Percentiles rank a stretch among this genome's conserved stretches.
phyloP scores from a whole-genome alignment of 2,797 vertebrate species.

The Pristis pectinata region DNA sequence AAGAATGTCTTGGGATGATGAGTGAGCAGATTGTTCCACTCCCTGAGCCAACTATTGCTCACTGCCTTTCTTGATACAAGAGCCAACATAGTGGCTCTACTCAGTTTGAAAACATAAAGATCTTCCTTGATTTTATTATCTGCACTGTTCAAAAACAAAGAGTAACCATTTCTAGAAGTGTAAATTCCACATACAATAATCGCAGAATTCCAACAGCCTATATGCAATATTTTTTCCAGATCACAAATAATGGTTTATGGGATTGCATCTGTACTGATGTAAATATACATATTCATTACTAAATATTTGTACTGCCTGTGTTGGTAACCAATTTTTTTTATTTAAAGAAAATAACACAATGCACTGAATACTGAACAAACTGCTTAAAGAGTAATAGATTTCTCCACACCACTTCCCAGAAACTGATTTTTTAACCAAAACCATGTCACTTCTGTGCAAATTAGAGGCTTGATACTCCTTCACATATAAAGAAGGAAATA shows the following conservation, averaged over 20 bases:
- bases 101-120: neutral
- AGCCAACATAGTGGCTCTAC: neutral
- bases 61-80: neutral
- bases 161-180: neutral
- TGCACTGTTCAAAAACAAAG: neutral
- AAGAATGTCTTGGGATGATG: neutral
- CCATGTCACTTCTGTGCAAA: neutral
- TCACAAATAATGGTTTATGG: neutral
- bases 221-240: neutral
- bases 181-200: neutral
- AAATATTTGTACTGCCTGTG: neutral
- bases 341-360: neutral
- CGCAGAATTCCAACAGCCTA: neutral
- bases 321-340: neutral
- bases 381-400: neutral
- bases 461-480: neutral
- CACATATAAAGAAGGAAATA: neutral
- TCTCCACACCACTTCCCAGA: neutral
- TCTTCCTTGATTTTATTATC: too few relatives aligned
- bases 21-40: neutral
- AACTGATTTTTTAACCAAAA: conserved; percentile 23
- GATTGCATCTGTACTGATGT: neutral
- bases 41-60: neutral
- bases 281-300: neutral
- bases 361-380: neutral